Base-by-base conservation (phyloP, 2,797 vertebrate species). In the Yasuhikotakia modesta region DNA sequence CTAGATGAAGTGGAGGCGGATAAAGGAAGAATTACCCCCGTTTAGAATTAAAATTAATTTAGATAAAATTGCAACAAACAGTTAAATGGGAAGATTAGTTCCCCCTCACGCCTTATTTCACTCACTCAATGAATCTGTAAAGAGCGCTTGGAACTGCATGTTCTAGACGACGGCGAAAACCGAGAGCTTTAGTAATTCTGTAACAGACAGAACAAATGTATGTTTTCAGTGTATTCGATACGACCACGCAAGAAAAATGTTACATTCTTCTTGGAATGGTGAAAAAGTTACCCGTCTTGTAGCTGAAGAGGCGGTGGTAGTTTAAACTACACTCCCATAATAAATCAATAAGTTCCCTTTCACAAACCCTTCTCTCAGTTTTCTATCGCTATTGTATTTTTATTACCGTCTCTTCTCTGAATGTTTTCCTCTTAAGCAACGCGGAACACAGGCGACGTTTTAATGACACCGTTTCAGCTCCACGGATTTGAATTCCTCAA, bases 61-160 rank as follows among this genome's bases (percentile, higher is more conserved):
- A 95, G 92, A 94, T 95, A 94, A 95, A 96, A 96, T 94, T 94
- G 93, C 94, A 93, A 93, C 94, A 95, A 96, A 96, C 95, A 95
- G 94, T 94, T 95, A 95, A 96, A 95, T 95, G 93, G 94, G 90
- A 89, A 94, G 95, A 96, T 97, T 96, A 95, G 95, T 97, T 96
- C 95, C 95, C 94, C 94, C 94, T 96, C 96, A 95, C 94, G 95
- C 95, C 95, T 96, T 96, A 94, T 95, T 96, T 95, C 95, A 94
- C 93, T 91, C 91, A 92, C 92, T 96, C 93, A 96, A 96, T 94
- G 91, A 94, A 90, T 92, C 91, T 89, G 93, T 91, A 92, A 93
- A 93, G 91, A 92, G 94, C 91, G 91, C 93, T 94, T 92, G 92
- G 93, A 93, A 94, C 93, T 90, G 93, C 91, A 92, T 94, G 91